A percentile compares a stretch with the other conserved stretches of the same genome.
These are phyloP conservation scores for Knipowitschia caucasica DNA, from an alignment of 2,797 vertebrate species.

Conservation along the genomic window DNA sequence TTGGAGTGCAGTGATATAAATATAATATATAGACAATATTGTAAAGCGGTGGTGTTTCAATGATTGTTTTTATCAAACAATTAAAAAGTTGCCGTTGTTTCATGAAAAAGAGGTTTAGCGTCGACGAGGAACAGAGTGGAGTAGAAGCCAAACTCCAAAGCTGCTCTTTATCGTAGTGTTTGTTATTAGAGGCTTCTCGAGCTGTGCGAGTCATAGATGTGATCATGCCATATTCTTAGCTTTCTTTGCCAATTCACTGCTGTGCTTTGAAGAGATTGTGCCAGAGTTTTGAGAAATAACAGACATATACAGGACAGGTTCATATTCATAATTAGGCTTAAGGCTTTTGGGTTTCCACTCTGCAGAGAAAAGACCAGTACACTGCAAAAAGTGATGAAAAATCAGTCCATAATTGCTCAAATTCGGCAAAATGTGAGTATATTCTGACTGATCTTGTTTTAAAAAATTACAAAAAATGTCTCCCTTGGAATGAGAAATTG, in stretches of 20 bases:
- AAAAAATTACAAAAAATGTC: no score
- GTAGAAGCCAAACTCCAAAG: not conserved
- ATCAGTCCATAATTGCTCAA: no score
- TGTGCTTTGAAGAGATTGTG: conserved; percentile 27
- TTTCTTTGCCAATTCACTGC: conserved; percentile 29
- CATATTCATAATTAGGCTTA: not conserved
- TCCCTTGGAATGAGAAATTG: not conserved
- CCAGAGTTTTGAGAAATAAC: conserved; percentile 23
- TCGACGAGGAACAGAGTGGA: not conserved
- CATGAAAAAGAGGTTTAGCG: conserved; percentile 1
- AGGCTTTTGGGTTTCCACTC: conserved; percentile 55
- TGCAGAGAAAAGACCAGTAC: conserved; percentile 14
- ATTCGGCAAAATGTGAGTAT: no score
- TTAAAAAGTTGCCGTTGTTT: not conserved
- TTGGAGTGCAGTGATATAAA: not conserved
- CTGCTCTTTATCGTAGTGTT: not conserved
- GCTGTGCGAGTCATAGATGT: conserved; percentile 9
- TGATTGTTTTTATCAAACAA: not conserved
- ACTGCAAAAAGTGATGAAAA: no score
- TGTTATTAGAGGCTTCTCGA: not conserved
- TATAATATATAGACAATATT: conserved; percentile 2
- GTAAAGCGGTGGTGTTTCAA: not conserved
- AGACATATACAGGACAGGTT: conserved; percentile 12
- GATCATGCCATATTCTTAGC: conserved; percentile 32
- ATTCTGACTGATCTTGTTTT: no score